A percentile compares a stretch with the other conserved stretches of the same genome.
Evolutionary conservation across 2,797 vertebrate species (phyloP).

Genomic region (Propithecus perrieri): DNA sequence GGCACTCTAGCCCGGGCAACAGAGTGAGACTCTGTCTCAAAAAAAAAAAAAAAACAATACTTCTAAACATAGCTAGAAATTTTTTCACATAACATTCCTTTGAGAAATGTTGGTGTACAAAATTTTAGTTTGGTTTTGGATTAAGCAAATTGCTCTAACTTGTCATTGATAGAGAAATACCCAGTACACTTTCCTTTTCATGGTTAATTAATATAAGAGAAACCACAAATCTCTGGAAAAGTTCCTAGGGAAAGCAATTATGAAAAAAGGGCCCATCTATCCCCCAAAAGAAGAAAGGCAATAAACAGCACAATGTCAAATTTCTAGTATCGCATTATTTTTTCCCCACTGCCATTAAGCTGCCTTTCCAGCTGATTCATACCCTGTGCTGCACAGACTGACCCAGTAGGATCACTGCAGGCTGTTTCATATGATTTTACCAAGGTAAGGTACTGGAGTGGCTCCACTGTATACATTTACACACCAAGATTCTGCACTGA

Average conservation of each 20-base stretch:
- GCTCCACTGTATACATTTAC: neutral
- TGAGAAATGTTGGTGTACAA: neutral
- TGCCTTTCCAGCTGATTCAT: neutral
- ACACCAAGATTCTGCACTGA: neutral
- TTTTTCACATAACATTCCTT: neutral
- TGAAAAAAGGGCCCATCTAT: neutral
- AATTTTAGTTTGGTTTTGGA: neutral
- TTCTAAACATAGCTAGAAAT: neutral
- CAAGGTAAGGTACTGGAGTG: neutral
- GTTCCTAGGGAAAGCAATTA: neutral
- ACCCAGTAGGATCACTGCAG: neutral
- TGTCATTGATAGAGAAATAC: neutral
- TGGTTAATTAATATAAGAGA: neutral
- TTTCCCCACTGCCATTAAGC: neutral
- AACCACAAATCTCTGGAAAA: neutral
- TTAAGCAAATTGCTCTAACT: neutral
- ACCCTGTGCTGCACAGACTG: neutral
- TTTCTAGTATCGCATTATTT: neutral
- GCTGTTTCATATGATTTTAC: neutral
- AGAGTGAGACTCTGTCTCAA: no score
- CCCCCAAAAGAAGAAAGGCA: neutral
- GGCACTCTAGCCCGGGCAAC: no score
- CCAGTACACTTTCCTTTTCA: neutral
- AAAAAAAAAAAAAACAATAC: neutral
- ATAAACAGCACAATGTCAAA: no score